phyloP scores from a whole-genome alignment of 2,113 vertebrate species.

The Platichthys flesus region DNA sequence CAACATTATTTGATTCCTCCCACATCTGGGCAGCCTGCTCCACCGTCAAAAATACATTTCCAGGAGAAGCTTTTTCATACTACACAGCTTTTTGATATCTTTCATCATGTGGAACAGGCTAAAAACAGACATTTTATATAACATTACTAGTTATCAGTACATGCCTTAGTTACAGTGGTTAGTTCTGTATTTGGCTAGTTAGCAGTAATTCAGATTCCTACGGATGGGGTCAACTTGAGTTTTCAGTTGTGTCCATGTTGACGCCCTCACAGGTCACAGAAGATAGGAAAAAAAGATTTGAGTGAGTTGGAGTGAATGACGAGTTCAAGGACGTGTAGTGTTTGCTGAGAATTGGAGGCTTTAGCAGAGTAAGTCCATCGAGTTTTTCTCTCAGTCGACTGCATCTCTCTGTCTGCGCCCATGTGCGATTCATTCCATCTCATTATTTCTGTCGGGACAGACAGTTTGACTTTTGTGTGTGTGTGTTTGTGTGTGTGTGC shows the following conservation, averaged over 20 bases:
- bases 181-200: too few relatives aligned
- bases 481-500: neutral
- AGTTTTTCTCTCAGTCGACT: slow-evolving; percentile 14
- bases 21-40: slow-evolving; percentile 1
- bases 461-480: slow-evolving; percentile 1
- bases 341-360: slow-evolving; percentile 10
- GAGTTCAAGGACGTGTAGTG: slow-evolving; percentile 14
- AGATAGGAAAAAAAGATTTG: neutral
- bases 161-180: too few relatives aligned
- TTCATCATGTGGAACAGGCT: too few relatives aligned
- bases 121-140: too few relatives aligned
- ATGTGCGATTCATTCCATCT: slow-evolving; percentile 24
- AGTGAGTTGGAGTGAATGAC: slow-evolving; percentile 22
- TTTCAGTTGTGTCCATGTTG: neutral
- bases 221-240: neutral
- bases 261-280: neutral
- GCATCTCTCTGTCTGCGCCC: slow-evolving; percentile 12
- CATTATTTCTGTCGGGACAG: slow-evolving; percentile 20
- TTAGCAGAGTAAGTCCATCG: slow-evolving; percentile 1
- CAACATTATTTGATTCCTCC: neutral
- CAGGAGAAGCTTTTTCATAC: too few relatives aligned
- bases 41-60: neutral
- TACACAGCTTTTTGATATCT: too few relatives aligned
- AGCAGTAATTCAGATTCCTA: too few relatives aligned
- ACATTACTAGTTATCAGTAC: too few relatives aligned